Evolutionary conservation across 2,888 invertebrate genomes (phyloP).

Genomic region (Tenthredo amoena): DNA sequence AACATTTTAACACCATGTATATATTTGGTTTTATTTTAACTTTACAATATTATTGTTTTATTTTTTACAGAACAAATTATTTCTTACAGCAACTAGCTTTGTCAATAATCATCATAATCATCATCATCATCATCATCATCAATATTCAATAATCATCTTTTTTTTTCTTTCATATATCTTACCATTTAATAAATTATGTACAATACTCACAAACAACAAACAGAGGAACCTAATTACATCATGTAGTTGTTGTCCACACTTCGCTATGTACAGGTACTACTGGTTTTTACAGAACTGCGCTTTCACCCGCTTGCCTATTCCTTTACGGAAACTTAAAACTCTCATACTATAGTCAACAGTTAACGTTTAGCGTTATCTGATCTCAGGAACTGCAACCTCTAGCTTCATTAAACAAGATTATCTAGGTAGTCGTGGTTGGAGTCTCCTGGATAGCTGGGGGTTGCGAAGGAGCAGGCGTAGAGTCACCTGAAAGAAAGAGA

Average conservation of each 20-base stretch:
- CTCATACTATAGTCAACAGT: conserved; percentile 50
- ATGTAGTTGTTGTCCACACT: conserved; percentile 74
- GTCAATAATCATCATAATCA: conserved; percentile 72
- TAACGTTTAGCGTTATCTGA: conserved; percentile 72
- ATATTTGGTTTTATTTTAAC: conserved; percentile 76
- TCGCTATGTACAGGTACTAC: conserved; percentile 78
- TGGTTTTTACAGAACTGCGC: conserved; percentile 69
- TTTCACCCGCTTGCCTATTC: conserved; percentile 55
- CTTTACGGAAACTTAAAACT: conserved; percentile 29
- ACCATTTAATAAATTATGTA: conserved; percentile 77
- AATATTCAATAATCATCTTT: conserved; percentile 60
- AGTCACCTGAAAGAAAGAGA: conserved; percentile 70
- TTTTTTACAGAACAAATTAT: conserved; percentile 74
- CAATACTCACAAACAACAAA: conserved; percentile 78
- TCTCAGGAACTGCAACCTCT: conserved; percentile 77
- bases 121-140: conserved; percentile 51
- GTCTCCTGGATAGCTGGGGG: conserved; percentile 74
- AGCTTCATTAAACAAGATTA: conserved; percentile 65
- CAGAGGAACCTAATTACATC: conserved; percentile 78
- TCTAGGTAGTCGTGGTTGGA: conserved; percentile 68
- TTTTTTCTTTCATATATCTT: conserved; percentile 66
- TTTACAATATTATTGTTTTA: conserved; percentile 76
- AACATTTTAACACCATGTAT: conserved; percentile 75
- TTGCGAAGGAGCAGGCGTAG: conserved; percentile 74
- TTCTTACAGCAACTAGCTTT: conserved; percentile 72